Evolutionary conservation across 2,888 invertebrate species (phyloP).

Genomic region (Protophormia terraenovae): DNA sequence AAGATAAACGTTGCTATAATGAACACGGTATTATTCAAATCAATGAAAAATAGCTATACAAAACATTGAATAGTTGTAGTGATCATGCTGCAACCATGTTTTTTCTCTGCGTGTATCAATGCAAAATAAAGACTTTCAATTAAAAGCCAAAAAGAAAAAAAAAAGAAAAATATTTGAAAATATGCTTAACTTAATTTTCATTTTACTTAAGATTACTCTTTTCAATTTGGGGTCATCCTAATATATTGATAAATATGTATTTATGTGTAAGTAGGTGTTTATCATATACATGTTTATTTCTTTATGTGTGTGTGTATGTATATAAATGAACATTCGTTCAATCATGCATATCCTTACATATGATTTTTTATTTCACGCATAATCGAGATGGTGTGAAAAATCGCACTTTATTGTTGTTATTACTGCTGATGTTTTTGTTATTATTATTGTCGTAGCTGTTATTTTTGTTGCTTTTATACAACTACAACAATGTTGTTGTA

Average conservation of each 20-base stretch:
- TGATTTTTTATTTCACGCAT: constrained; percentile 69
- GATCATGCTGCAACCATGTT: too few species aligned
- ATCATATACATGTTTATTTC: background rate
- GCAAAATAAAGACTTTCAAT: too few species aligned
- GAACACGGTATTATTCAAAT: too few species aligned
- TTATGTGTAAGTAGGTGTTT: background rate
- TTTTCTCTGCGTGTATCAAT: too few species aligned
- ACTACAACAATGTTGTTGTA: constrained; percentile 35
- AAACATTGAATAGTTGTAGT: too few species aligned
- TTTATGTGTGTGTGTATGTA: background rate
- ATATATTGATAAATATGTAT: background rate
- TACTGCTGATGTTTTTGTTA: constrained; percentile 2
- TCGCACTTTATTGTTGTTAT: constrained; percentile 72
- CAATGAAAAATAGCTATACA: too few species aligned
- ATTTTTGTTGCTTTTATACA: constrained; percentile 39
- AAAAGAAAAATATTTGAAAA: too few species aligned
- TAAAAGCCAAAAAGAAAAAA: too few species aligned
- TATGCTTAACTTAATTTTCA: too few species aligned
- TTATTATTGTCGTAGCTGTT: background rate
- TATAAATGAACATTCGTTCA: constrained; percentile 39
- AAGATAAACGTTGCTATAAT: too few species aligned
- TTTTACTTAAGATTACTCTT: too few species aligned
- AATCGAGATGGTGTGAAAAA: constrained; percentile 75
- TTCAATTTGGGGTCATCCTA: too few species aligned
- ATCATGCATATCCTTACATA: constrained; percentile 66